Evolutionary conservation across 2,113 vertebrate genomes (phyloP).

Genomic region (Atractosteus spatula): DNA sequence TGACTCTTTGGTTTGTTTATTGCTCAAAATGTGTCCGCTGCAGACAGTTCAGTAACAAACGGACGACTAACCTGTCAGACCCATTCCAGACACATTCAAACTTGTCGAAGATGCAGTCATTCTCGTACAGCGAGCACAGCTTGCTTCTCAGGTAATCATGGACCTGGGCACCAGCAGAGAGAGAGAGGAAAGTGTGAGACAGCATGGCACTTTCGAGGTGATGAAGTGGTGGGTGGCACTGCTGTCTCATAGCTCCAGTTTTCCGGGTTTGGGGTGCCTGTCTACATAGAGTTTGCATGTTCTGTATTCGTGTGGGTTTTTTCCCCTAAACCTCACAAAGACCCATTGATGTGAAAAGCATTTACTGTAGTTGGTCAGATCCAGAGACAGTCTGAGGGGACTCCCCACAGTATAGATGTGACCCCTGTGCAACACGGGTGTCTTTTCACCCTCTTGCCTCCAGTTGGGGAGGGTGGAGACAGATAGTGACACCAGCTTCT

Average conservation of each 20-base stretch:
- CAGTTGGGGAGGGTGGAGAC: too few relatives aligned
- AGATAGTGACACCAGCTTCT: too few relatives aligned
- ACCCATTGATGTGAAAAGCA: too few relatives aligned
- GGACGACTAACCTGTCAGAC: constrained; percentile 81
- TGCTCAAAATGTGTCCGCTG: neutral
- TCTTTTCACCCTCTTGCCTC: too few relatives aligned
- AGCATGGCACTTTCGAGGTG: too few relatives aligned
- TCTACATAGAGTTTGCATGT: too few relatives aligned
- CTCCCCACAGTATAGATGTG: neutral
- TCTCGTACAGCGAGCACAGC: constrained; percentile 91
- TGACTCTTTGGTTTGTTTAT: neutral
- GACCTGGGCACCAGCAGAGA: constrained; percentile 64
- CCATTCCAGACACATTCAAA: constrained; percentile 97
- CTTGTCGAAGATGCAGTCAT: constrained; percentile 98
- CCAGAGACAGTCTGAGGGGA: neutral
- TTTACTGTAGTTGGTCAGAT: too few relatives aligned
- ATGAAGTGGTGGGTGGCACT: too few relatives aligned
- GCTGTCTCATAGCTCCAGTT: too few relatives aligned
- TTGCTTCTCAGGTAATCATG: constrained; percentile 94
- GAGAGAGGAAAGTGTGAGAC: neutral
- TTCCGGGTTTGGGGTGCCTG: too few relatives aligned
- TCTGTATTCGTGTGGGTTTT: too few relatives aligned
- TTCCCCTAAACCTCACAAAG: neutral
- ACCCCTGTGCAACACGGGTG: too few relatives aligned
- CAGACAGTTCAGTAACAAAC: neutral